phyloP scores from a whole-genome alignment of 2,797 vertebrate species.

The Lacerta agilis region DNA sequence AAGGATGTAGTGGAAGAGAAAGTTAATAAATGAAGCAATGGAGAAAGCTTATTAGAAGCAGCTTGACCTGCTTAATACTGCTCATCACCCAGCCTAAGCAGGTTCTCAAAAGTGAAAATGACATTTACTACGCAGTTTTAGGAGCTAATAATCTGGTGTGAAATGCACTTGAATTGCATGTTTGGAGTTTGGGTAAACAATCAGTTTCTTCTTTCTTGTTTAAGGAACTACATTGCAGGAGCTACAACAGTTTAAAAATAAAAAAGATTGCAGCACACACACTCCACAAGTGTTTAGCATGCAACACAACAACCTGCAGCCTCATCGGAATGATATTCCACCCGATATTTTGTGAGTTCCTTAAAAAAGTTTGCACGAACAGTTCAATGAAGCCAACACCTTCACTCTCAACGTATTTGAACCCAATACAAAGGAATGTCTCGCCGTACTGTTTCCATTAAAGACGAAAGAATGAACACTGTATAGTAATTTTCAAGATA shows the following conservation, averaged over 20 bases:
- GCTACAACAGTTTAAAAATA: too few relatives aligned
- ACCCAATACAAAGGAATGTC: background rate
- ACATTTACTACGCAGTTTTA: background rate
- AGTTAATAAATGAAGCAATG: background rate
- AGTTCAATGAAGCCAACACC: too few relatives aligned
- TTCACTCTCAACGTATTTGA: background rate
- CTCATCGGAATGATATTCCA: background rate
- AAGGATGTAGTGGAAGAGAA: background rate
- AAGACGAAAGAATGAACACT: background rate
- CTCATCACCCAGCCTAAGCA: background rate
- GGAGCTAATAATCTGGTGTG: background rate
- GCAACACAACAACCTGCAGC: too few relatives aligned
- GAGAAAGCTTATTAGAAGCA: too few relatives aligned
- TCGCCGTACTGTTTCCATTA: background rate
- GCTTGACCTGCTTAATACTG: background rate
- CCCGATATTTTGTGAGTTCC: background rate
- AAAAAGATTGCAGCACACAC: too few relatives aligned
- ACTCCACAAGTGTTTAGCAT: background rate
- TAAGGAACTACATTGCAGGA: too few relatives aligned
- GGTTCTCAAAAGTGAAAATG: background rate
- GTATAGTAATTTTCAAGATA: background rate
- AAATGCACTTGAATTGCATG: background rate
- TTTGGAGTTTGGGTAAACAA: background rate
- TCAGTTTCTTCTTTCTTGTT: background rate
- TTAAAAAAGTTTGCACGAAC: background rate